These are phyloP conservation scores for Amiota minor DNA, from an alignment of 2,888 invertebrate genomes.

Conservation along the genomic window DNA sequence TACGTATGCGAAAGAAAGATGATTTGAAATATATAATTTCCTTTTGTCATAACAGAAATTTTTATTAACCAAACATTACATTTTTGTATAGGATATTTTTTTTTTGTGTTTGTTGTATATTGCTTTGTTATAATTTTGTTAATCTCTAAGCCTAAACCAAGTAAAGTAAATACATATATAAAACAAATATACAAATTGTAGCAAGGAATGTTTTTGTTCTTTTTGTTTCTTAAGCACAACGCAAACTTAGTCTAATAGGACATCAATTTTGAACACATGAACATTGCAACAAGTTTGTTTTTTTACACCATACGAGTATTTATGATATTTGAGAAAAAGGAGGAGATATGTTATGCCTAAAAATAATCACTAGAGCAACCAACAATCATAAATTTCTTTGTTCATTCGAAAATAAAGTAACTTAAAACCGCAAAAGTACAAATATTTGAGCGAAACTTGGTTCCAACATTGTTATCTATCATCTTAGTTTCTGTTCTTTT, in stretches of 20 bases:
- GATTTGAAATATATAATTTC: not conserved
- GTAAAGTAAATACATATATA: conserved; percentile 42
- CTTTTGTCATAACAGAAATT: conserved; percentile 4
- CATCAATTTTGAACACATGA: conserved; percentile 57
- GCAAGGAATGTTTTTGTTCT: conserved; percentile 53
- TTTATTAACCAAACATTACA: conserved; percentile 12
- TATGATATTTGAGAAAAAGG: conserved; percentile 41
- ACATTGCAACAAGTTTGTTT: conserved; percentile 35
- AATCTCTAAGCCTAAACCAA: conserved; percentile 40
- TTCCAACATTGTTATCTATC: conserved; percentile 46
- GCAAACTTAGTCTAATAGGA: conserved; percentile 51
- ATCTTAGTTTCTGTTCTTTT: conserved; percentile 40
- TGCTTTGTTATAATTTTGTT: conserved; percentile 28
- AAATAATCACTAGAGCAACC: conserved; percentile 14
- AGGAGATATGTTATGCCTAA: conserved; percentile 26
- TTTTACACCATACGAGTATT: conserved; percentile 31
- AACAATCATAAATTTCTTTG: not conserved
- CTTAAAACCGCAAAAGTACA: conserved; percentile 32
- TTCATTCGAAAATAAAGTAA: conserved; percentile 39
- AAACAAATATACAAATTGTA: conserved; percentile 57
- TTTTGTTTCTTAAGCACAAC: conserved; percentile 43
- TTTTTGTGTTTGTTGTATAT: no score
- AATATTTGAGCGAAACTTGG: conserved; percentile 33
- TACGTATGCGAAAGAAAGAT: no score
- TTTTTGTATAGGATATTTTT: no score